phyloP scores from a whole-genome alignment of 2,113 vertebrate species.

The Vireo altiloquus region DNA sequence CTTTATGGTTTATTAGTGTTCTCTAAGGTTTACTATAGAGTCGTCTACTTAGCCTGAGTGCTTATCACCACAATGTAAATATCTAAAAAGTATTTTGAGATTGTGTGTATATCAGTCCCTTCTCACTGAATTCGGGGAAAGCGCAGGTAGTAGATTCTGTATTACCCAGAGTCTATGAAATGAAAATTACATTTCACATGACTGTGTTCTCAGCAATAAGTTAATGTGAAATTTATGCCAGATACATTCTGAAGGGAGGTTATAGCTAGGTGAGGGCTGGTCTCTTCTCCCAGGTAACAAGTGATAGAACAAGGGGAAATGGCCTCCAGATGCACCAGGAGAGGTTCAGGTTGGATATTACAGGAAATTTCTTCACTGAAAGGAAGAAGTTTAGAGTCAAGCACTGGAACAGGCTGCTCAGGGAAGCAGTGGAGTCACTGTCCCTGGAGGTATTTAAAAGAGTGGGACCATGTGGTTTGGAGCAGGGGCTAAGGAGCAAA shows the following conservation, averaged over 20 bases:
- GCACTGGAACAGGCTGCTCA: neutral
- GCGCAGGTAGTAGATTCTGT: neutral
- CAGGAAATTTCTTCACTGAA: neutral
- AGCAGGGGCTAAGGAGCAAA: neutral
- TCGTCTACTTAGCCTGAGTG: neutral
- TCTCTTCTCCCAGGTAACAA: neutral
- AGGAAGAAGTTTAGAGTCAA: neutral
- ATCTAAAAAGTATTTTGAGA: neutral
- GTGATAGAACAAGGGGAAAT: neutral
- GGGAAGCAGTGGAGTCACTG: neutral
- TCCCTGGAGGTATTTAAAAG: neutral
- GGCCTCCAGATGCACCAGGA: neutral
- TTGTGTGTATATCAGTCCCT: neutral
- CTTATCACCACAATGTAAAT: neutral
- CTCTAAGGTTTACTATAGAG: neutral
- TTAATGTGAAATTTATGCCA: neutral
- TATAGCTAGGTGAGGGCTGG: accelerated
- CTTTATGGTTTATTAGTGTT: neutral
- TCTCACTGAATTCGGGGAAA: neutral
- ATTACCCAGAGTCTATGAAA: neutral
- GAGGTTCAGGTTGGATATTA: neutral
- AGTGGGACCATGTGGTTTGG: neutral
- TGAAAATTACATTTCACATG: neutral
- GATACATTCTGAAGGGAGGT: neutral
- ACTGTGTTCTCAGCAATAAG: neutral